Evolutionary conservation across 2,888 invertebrate genomes (phyloP).

Genomic region (Heliconius sara): DNA sequence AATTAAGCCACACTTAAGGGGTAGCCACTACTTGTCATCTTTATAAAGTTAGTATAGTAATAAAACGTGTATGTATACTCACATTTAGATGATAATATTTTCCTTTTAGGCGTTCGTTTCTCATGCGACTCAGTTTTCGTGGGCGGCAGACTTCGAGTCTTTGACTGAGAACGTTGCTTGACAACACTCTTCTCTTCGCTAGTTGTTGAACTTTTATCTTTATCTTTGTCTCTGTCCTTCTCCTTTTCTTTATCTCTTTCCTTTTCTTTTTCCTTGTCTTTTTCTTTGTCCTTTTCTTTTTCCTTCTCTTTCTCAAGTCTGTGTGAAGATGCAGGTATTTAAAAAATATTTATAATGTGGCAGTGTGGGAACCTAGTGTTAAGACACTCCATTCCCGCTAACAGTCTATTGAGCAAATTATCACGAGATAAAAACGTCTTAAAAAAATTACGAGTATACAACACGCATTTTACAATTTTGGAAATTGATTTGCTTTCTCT

Average conservation of each 20-base stretch:
- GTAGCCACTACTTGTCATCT: too few relatives aligned
- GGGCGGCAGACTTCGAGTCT: conserved; percentile 66
- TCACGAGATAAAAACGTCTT: too few relatives aligned
- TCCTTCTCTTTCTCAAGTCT: conserved; percentile 51
- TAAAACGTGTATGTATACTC: conserved; percentile 46
- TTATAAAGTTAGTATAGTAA: not conserved
- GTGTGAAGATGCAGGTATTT: not conserved
- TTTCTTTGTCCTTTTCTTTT: conserved; percentile 48
- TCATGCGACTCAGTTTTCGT: conserved; percentile 65
- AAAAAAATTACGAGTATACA: too few relatives aligned
- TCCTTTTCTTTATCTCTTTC: conserved; percentile 61
- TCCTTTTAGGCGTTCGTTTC: conserved; percentile 69
- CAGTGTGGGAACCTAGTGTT: too few relatives aligned
- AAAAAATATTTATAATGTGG: not conserved
- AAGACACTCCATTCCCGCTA: too few relatives aligned
- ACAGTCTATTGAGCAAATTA: too few relatives aligned
- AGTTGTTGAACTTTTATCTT: conserved; percentile 62
- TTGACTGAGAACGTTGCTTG: conserved; percentile 73
- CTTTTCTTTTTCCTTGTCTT: conserved; percentile 55
- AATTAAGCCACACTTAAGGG: too few relatives aligned
- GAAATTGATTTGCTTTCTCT: too few relatives aligned
- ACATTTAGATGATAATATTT: conserved; percentile 72
- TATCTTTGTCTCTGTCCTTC: conserved; percentile 56
- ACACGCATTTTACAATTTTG: too few relatives aligned
- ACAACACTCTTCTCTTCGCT: conserved; percentile 68